A percentile compares a stretch with the other conserved stretches of the same genome.
Conservation (phyloP, 2,113 vertebrate species). For the Melanotaenia duboulayi region DNA sequence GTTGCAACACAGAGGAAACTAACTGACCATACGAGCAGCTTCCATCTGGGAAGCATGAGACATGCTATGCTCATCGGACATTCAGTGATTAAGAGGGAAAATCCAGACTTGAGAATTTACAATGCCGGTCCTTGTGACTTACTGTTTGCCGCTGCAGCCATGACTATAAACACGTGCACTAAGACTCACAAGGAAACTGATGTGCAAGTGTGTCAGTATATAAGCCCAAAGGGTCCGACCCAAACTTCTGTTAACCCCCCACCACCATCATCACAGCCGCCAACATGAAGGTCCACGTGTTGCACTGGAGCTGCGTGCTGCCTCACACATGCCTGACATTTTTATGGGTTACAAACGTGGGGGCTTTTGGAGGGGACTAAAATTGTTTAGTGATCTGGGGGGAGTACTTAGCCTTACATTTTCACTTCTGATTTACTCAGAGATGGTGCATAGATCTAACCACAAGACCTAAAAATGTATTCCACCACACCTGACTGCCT, state of each 20-base stretch:
- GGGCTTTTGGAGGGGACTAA: conserved; percentile 5
- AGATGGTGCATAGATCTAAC: not conserved
- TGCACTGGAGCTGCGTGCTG: not conserved
- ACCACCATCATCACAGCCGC: not conserved
- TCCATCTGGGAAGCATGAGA: conserved; percentile 46
- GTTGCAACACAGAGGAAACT: conserved; percentile 12
- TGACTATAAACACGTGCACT: conserved; percentile 1
- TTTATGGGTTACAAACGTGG: conserved; percentile 23
- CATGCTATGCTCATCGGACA: conserved; percentile 55
- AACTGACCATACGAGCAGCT: not conserved
- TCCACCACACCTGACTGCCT: conserved; percentile 18
- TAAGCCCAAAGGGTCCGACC: not conserved
- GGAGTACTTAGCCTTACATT: conserved; percentile 28
- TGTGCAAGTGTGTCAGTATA: not conserved
- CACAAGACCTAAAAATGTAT: conserved; percentile 1
- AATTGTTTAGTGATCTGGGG: conserved; percentile 9
- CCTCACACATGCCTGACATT: conserved; percentile 61
- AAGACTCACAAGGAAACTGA: not conserved
- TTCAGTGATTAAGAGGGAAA: conserved; percentile 70
- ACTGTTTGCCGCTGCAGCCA: conserved; percentile 29
- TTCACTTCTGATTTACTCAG: conserved; percentile 25
- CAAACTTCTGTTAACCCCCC: not conserved
- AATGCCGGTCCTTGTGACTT: conserved; percentile 60
- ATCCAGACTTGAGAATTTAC: conserved; percentile 60
- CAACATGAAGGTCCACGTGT: not conserved